Percentiles rank a stretch among this genome's conserved stretches.
Evolutionary conservation across 1,140 invertebrate genomes (phyloP).

Genomic region (Bombus picipes): DNA sequence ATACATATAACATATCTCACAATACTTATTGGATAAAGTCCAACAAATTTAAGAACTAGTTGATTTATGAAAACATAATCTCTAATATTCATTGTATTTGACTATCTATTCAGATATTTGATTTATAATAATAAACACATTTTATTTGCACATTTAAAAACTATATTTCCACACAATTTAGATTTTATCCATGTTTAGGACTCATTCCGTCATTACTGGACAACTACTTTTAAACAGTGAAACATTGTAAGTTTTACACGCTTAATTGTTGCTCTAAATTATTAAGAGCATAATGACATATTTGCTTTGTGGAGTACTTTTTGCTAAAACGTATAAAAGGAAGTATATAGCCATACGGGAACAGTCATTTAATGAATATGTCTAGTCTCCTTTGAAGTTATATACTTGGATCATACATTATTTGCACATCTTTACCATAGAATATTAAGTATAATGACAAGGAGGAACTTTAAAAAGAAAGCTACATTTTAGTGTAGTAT

Average conservation of each 20-base stretch:
- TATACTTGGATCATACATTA: conserved; percentile 42
- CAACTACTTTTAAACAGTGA: conserved; percentile 10
- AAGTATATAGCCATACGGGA: not conserved
- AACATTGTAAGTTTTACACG: conserved; percentile 22
- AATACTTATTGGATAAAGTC: conserved; percentile 68
- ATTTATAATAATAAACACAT: conserved; percentile 1
- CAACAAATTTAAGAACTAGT: conserved; percentile 66
- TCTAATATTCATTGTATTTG: conserved; percentile 58
- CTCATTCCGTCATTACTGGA: not conserved
- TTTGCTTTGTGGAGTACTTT: conserved; percentile 24
- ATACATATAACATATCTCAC: conserved; percentile 57
- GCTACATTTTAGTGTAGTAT: conserved; percentile 25
- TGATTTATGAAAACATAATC: conserved; percentile 64
- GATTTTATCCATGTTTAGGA: not conserved
- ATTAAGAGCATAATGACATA: conserved; percentile 29
- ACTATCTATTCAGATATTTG: conserved; percentile 9
- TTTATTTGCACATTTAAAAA: not conserved
- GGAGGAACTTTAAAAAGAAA: conserved; percentile 18
- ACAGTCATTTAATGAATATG: conserved; percentile 20
- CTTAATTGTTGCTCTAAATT: conserved; percentile 36
- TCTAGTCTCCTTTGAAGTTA: conserved; percentile 42
- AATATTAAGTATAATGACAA: conserved; percentile 3
- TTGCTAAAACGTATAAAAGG: not conserved
- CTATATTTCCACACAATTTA: not conserved
- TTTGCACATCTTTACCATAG: not conserved